A percentile compares a stretch with the other conserved stretches of the same genome.
Evolutionary conservation across 2,797 vertebrate genomes (phyloP).

Genomic region (Syngnathus acus): DNA sequence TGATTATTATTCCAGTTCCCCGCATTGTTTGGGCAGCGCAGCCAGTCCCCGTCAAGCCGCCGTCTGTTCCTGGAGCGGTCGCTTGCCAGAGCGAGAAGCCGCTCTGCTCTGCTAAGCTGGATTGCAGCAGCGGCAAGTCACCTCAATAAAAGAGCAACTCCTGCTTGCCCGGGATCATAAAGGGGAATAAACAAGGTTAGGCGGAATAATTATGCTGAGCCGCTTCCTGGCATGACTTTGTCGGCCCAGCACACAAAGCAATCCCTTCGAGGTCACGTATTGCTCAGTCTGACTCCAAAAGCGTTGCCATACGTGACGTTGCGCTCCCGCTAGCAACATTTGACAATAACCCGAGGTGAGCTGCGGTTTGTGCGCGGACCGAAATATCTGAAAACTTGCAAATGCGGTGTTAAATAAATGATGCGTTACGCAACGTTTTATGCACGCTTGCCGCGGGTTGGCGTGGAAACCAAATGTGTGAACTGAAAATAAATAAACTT

Average conservation of each 20-base stretch:
- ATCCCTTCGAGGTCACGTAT: slow-evolving; percentile 24
- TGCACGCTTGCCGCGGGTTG: neutral
- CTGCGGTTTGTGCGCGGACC: neutral
- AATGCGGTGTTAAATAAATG: slow-evolving; percentile 6
- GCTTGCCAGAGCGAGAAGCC: slow-evolving; percentile 50
- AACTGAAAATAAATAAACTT: slow-evolving; percentile 10
- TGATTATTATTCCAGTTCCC: slow-evolving; percentile 43
- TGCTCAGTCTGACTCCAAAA: neutral
- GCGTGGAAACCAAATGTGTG: slow-evolving; percentile 13
- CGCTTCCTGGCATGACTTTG: slow-evolving; percentile 54
- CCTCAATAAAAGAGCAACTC: slow-evolving; percentile 64
- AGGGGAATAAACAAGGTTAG: slow-evolving; percentile 63
- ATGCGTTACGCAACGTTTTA: slow-evolving; percentile 6
- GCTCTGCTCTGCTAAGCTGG: slow-evolving; percentile 45
- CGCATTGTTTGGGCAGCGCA: slow-evolving; percentile 39
- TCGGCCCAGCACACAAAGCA: slow-evolving; percentile 7
- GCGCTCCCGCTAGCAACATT: neutral
- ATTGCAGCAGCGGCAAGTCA: slow-evolving; percentile 36
- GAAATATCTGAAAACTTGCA: slow-evolving; percentile 3
- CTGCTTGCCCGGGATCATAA: slow-evolving; percentile 53
- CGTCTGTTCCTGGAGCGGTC: slow-evolving; percentile 41
- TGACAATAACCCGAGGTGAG: neutral
- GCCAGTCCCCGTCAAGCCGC: slow-evolving; percentile 25
- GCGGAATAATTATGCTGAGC: slow-evolving; percentile 51
- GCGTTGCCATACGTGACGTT: neutral